Conservation (phyloP, 2,888 invertebrate genomes). For the Proisotoma minuta region DNA sequence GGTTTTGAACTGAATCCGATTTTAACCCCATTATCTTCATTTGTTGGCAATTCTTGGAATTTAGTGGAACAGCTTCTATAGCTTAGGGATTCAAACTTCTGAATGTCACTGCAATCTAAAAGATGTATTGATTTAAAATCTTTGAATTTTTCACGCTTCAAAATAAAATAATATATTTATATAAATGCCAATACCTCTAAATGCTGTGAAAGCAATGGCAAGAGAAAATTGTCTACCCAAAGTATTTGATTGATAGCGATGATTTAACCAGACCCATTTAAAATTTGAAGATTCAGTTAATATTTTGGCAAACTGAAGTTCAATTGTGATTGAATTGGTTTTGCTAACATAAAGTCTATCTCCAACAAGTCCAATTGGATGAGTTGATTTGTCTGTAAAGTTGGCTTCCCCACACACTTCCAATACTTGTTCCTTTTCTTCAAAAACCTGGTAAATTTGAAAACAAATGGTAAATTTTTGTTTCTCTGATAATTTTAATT, state of each 20-base stretch:
- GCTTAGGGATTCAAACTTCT: background rate
- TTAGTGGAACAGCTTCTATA: no score
- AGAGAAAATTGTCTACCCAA: conserved; percentile 19
- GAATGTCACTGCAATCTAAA: background rate
- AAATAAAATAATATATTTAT: background rate
- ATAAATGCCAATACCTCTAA: conserved; percentile 18
- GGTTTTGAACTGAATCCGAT: no score
- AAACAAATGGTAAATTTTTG: no score
- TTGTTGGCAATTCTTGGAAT: background rate
- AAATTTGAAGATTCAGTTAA: background rate
- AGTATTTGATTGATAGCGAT: conserved; percentile 12
- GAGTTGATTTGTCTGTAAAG: background rate
- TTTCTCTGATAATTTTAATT: no score
- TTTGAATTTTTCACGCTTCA: background rate
- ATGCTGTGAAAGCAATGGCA: conserved; percentile 30
- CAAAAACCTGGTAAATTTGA: background rate
- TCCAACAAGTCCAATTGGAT: conserved; percentile 19
- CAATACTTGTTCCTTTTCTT: background rate
- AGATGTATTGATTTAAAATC: background rate
- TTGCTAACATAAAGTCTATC: conserved; percentile 26
- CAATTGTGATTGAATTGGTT: conserved; percentile 2
- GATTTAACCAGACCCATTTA: background rate
- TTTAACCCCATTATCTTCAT: conserved; percentile 10
- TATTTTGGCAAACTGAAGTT: background rate
- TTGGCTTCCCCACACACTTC: conserved; percentile 7